Base-by-base conservation (phyloP, 2,797 vertebrate species). In the Helostoma temminkii region DNA sequence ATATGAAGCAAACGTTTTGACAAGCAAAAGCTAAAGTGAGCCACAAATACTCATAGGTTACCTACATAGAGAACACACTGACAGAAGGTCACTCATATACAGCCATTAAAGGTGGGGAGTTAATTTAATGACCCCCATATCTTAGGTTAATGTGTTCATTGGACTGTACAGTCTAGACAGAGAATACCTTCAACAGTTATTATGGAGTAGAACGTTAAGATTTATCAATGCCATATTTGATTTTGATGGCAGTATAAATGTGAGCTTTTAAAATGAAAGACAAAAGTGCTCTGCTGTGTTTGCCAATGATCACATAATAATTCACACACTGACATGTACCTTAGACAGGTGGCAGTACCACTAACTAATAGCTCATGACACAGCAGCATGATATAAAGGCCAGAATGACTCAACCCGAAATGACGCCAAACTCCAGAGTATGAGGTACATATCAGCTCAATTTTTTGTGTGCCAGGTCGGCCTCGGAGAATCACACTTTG, bases 401-500 rank as follows among this genome's bases (percentile, higher is more conserved):
- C 61, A 18, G 55, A 61, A 47, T 69, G 74, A 84, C 58, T 76
- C 73, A 69, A 82, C 65, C 57, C 48, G 52, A 61, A 71, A 48
- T 64, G 74, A 83, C n/a, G 63, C 53, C 78, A 70, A 83, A 65
- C 58, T 56, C 48, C 67, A 25, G 37, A 69, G 59, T 66, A 55
- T 36, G 46, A 88, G 67, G 67, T 48, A 11, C 57, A 71, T 67
- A 76, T 82, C 64, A 36, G 61, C 61, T 74, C 37, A 1, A 3
- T 5, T 43, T 34, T 65, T 30, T 36, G 53, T 57, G 77, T 14
- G 67, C 71, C 62, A 82, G 84, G 78, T 85, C 30, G 56, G 76
- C 76, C 81, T 84, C 42, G 10, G 82, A 90, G 83, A 88, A 85
- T 87, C 86, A 81, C 86, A 88, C 83, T 88, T 89, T 88, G 71